phyloP scores from a whole-genome alignment of 64 coral and sea anemone genomes.

The Pocillopora verrucosa region DNA sequence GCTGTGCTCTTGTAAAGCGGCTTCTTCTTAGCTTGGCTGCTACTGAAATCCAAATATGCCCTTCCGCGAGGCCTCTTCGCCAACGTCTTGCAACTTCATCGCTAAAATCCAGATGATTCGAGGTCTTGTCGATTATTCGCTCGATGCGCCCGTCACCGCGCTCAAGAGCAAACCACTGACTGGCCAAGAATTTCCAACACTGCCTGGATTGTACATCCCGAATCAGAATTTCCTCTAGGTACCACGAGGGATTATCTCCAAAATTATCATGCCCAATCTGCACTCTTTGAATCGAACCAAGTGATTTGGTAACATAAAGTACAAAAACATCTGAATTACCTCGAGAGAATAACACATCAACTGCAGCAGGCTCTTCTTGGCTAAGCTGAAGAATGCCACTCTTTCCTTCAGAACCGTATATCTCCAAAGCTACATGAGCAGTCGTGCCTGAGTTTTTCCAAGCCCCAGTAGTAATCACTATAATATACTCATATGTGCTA shows the following conservation, averaged over 20 bases:
- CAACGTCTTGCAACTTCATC: neutral
- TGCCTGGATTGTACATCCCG: neutral
- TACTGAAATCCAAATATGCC: constrained; percentile 62
- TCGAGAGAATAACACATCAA: neutral
- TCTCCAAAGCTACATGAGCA: constrained; percentile 29
- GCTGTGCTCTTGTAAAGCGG: constrained; percentile 18
- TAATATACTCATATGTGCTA: constrained; percentile 9
- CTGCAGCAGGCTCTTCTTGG: neutral
- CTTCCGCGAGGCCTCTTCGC: constrained; percentile 24
- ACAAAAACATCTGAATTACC: constrained; percentile 25
- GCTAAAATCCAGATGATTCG: neutral
- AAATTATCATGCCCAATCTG: constrained; percentile 39
- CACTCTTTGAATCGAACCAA: constrained; percentile 13
- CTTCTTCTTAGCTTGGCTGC: neutral
- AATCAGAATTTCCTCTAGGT: constrained; percentile 19
- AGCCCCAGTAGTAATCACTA: constrained; percentile 31
- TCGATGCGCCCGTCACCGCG: constrained; percentile 18
- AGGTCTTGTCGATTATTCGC: neutral
- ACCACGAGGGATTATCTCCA: constrained; percentile 34
- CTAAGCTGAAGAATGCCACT: constrained; percentile 3
- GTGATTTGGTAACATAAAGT: constrained; percentile 10
- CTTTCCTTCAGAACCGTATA: constrained; percentile 32
- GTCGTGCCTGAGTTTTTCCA: constrained; percentile 58
- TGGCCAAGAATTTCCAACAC: neutral
- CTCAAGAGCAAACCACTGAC: constrained; percentile 28